A percentile compares a stretch with the other conserved stretches of the same genome.
Conservation (phyloP, 2,113 vertebrate genomes). For the Gavia stellata region DNA sequence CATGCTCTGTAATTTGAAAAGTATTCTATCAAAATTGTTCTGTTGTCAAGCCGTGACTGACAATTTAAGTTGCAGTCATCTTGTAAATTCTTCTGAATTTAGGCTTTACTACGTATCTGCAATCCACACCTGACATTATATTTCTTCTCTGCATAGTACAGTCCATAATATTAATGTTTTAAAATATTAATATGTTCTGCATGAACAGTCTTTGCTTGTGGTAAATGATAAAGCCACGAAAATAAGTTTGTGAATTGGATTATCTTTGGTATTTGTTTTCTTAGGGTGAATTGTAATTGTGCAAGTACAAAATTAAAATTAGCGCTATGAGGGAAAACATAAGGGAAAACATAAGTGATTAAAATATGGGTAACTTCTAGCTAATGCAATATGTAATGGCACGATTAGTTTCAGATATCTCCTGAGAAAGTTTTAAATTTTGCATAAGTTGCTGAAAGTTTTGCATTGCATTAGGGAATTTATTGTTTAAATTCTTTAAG, state of each 20-base stretch:
- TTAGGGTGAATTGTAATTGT: neutral
- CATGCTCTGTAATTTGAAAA: neutral
- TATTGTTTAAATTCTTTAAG: neutral
- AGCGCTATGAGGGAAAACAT: neutral
- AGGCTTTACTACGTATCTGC: neutral
- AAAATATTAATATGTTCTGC: neutral
- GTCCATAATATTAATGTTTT: neutral
- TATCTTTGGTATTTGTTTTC: neutral
- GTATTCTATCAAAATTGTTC: neutral
- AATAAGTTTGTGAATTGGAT: neutral
- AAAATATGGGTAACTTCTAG: neutral
- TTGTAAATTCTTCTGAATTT: neutral
- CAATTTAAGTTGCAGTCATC: neutral
- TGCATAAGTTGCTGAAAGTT: neutral
- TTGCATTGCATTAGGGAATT: neutral
- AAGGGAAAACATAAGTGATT: neutral
- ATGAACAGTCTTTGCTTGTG: neutral
- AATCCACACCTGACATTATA: neutral
- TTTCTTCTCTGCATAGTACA: neutral
- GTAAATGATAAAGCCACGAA: neutral
- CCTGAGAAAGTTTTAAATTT: neutral
- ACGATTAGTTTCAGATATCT: conserved; percentile 16
- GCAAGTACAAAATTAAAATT: conserved; percentile 11
- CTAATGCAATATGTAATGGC: neutral
- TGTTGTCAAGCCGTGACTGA: neutral